Conservation (phyloP, 2,113 vertebrate genomes). For the Pyxicephalus adspersus region DNA sequence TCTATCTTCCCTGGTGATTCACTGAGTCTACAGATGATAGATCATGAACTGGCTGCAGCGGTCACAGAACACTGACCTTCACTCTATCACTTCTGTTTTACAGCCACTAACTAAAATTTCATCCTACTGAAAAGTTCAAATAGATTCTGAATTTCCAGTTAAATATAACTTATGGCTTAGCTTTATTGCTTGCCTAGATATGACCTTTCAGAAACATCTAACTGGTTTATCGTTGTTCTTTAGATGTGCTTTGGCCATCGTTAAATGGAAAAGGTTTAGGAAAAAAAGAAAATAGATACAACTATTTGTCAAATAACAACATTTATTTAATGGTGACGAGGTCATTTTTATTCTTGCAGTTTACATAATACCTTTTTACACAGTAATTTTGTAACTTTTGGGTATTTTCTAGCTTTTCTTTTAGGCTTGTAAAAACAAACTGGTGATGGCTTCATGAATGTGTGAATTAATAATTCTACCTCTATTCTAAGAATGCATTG, state of each 20-base stretch:
- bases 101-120: conserved; percentile 18
- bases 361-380: neutral
- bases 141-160: neutral
- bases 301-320: conserved; percentile 18
- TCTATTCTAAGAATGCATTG: too few species aligned
- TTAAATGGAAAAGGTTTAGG: neutral
- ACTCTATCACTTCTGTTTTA: conserved; percentile 32
- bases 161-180: neutral
- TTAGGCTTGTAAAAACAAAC: neutral
- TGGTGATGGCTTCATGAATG: too few species aligned
- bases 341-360: neutral
- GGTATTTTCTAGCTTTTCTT: neutral
- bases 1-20: conserved; percentile 34
- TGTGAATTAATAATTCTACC: too few species aligned
- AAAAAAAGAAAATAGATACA: conserved; percentile 1
- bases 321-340: neutral
- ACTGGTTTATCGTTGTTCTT: neutral
- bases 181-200: conserved; percentile 15
- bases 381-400: neutral
- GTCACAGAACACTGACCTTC: conserved; percentile 35
- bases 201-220: conserved; percentile 15
- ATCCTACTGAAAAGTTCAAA: neutral
- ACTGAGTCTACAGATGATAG: conserved; percentile 28
- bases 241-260: neutral
- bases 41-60: conserved; percentile 10